Evolutionary conservation across 2,888 invertebrate genomes (phyloP).

Genomic region (Odontomyia ornata): DNA sequence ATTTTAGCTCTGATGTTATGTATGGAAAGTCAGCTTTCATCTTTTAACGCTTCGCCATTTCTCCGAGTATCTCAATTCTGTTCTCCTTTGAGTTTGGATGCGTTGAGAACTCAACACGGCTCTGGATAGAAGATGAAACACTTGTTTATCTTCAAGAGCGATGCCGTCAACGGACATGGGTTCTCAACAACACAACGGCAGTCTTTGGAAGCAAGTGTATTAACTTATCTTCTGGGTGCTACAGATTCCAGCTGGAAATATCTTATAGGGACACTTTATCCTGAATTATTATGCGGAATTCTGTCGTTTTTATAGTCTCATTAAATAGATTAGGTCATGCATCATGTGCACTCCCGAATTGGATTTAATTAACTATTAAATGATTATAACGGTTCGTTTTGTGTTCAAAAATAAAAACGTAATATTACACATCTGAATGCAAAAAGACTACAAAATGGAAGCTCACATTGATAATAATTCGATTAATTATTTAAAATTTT

Average conservation of each 20-base stretch:
- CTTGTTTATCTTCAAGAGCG: constrained; percentile 48
- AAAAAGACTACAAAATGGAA: no score
- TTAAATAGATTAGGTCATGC: no score
- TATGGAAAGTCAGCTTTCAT: background rate
- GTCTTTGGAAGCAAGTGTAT: background rate
- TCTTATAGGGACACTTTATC: background rate
- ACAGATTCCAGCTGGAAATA: background rate
- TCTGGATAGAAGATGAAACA: constrained; percentile 29
- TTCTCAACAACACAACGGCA: constrained; percentile 45
- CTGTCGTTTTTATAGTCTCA: background rate
- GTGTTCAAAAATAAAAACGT: no score
- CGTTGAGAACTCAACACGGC: background rate
- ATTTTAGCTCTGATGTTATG: background rate
- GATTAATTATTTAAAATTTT: background rate
- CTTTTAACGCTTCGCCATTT: background rate
- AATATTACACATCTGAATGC: no score
- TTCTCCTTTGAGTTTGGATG: background rate
- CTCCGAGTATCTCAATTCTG: background rate
- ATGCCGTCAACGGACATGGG: constrained; percentile 44
- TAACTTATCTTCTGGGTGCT: background rate
- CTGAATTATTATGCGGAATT: background rate
- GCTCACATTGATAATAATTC: no score
- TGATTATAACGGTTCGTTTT: no score
- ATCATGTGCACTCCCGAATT: no score
- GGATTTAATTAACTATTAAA: no score